These are phyloP conservation scores for Plecturocebus donacophilus DNA, from an alignment of 2,113 vertebrate genomes.

Conservation along the genomic window DNA sequence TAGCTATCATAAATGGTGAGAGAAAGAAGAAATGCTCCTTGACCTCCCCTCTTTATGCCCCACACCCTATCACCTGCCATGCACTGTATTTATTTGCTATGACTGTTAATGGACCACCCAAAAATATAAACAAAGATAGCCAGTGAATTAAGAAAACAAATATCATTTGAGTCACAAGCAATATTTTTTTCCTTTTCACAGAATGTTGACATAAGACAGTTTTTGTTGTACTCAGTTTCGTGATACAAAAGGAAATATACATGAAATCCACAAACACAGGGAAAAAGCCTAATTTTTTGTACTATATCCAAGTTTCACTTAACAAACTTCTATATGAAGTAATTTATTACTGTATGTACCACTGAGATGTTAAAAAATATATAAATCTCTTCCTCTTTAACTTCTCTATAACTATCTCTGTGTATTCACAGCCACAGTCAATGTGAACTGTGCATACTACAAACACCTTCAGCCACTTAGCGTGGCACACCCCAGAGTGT, in stretches of 20 bases:
- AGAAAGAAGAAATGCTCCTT: not conserved
- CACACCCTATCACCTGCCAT: not conserved
- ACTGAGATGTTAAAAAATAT: not conserved
- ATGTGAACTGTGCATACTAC: not conserved
- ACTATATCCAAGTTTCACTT: not conserved
- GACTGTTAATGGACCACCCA: not conserved
- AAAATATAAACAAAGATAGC: not conserved
- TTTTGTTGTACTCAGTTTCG: not conserved
- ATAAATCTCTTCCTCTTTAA: not conserved
- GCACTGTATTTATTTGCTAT: not conserved
- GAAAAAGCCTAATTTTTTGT: not conserved
- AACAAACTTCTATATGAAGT: not conserved
- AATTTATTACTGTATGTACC: not conserved
- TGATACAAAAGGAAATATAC: not conserved
- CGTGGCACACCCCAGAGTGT: not conserved
- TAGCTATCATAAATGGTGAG: not conserved
- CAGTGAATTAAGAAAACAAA: not conserved
- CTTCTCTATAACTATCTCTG: not conserved
- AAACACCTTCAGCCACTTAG: not conserved
- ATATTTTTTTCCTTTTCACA: not conserved
- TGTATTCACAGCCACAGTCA: not conserved
- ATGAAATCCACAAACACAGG: not conserved
- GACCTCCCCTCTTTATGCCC: fast-evolving
- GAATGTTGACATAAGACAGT: not conserved
- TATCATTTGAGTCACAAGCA: not conserved